Evolutionary conservation across 2,888 invertebrate species (phyloP).

Genomic region (Osmoderma eremita): DNA sequence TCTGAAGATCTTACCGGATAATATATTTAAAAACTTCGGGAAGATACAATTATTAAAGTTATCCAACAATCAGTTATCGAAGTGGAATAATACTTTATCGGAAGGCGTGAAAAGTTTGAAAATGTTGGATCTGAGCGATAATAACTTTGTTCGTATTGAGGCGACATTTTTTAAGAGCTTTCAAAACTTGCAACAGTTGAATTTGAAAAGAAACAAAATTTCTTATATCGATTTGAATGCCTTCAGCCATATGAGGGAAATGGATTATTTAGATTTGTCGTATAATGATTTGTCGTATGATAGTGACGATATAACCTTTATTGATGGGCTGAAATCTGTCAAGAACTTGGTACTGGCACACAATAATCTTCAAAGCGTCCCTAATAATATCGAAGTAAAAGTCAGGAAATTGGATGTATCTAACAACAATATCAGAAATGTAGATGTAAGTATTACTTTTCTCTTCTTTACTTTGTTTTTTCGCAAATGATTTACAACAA

Average conservation of each 20-base stretch:
- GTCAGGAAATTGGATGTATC: slow-evolving; percentile 9
- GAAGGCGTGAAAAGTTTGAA: slow-evolving; percentile 14
- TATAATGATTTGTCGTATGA: slow-evolving; percentile 30
- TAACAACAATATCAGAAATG: slow-evolving; percentile 16
- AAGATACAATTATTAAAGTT: not conserved
- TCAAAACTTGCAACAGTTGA: not conserved
- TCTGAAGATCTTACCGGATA: not conserved
- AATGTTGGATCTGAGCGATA: slow-evolving; percentile 31
- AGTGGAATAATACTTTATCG: not conserved
- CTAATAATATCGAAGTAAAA: not conserved
- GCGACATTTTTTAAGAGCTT: not conserved
- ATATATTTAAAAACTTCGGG: not conserved
- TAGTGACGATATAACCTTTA: not conserved
- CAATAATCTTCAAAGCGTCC: slow-evolving; percentile 1
- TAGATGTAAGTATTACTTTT: slow-evolving; percentile 5
- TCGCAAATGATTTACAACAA: no score
- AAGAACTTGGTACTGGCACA: slow-evolving; percentile 23
- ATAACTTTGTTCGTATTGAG: not conserved
- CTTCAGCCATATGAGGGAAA: not conserved
- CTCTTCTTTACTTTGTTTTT: not conserved
- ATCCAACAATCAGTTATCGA: not conserved
- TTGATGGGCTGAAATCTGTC: slow-evolving; percentile 12
- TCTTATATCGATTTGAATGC: not conserved
- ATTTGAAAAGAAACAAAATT: slow-evolving; percentile 28
- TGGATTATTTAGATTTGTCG: slow-evolving; percentile 25